A percentile compares a stretch with the other conserved stretches of the same genome.
Evolutionary conservation across 1,140 invertebrate genomes (phyloP).

Genomic region (Steinernema feltiae): DNA sequence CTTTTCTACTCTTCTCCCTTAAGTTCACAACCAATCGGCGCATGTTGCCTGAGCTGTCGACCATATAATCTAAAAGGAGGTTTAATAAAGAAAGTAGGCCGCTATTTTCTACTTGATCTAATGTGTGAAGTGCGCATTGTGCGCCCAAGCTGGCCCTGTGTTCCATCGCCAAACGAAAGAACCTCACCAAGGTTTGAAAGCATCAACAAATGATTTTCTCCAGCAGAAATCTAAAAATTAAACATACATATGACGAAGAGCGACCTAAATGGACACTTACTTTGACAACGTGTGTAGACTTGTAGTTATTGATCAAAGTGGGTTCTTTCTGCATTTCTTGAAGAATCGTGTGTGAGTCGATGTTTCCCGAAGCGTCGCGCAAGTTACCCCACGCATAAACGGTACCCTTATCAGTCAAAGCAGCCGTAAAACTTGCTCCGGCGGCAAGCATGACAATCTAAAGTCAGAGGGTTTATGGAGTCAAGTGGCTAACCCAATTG

Average conservation of each 20-base stretch:
- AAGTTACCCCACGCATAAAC: conserved; percentile 57
- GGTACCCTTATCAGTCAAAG: conserved; percentile 49
- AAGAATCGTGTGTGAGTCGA: conserved; percentile 45
- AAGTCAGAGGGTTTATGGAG: conserved; percentile 17
- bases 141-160: conserved; percentile 50
- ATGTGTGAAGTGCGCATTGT: conserved; percentile 43
- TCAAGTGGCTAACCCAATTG: not conserved
- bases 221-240: conserved; percentile 47
- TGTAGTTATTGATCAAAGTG: conserved; percentile 44
- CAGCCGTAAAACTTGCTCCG: conserved; percentile 52
- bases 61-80: conserved; percentile 34
- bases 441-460: conserved; percentile 53
- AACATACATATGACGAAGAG: not conserved
- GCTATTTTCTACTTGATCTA: conserved; percentile 42
- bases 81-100: not conserved
- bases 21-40: conserved; percentile 39
- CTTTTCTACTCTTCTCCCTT: conserved; percentile 41
- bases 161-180: conserved; percentile 55
- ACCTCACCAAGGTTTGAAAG: conserved; percentile 44
- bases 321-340: conserved; percentile 49
- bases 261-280: conserved; percentile 24
- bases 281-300: conserved; percentile 41
- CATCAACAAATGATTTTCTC: conserved; percentile 56
- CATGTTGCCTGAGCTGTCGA: conserved; percentile 36
- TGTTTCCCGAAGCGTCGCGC: conserved; percentile 45